Evolutionary conservation across 1,140 invertebrate genomes (phyloP), one percentile per base, ranked within the genome.

Genomic region (Drosophila lacteicornis): DNA sequence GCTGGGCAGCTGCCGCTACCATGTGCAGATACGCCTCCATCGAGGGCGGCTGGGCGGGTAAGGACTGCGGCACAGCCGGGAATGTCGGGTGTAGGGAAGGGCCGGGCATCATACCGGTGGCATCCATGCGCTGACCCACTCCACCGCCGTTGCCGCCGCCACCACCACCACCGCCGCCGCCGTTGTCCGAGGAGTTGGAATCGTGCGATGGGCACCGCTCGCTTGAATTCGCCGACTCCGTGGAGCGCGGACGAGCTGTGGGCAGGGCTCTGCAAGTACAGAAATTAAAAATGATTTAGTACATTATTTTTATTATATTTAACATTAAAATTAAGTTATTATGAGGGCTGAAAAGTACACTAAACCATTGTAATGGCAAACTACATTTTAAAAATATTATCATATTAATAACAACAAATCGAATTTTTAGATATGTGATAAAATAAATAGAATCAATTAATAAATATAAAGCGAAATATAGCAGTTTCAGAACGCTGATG

Each of bases 1-100:
- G 95, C 17, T 94, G 95, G 5, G 95, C 95, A 8, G 94, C 95
- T 0, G 94, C 95, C 1, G 95, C 94, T 12, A 94, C 95, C 46
- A 95, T 95, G 55, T 95, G 95, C 30, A 96, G 94, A 91, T 96
- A 96, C 2, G 96, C 96, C 51, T 96, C 96, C 94, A 96, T 96
- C 2, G 96, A 96, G 27, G 96, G 96, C 6, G 96, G 96, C 90
- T 96, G 96, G 19, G 96, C 94, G 57, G 96, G 95, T 79, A 96
- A 90, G 4, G 96, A 80, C 45, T 91, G 86, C 74, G 91, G 91
- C 77, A 90, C 80, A 42, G 84, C 82, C 62, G 91, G 87, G 79
- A 91, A 91, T 85, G 91, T 80, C 25, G 84, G 93, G 2, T 93
- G 93, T 30, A 94, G 93, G 55, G 93, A 92, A 11, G 88, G 93